Base-by-base conservation (phyloP, 1,140 invertebrate genomes). In the Sycophila sp. region DNA sequence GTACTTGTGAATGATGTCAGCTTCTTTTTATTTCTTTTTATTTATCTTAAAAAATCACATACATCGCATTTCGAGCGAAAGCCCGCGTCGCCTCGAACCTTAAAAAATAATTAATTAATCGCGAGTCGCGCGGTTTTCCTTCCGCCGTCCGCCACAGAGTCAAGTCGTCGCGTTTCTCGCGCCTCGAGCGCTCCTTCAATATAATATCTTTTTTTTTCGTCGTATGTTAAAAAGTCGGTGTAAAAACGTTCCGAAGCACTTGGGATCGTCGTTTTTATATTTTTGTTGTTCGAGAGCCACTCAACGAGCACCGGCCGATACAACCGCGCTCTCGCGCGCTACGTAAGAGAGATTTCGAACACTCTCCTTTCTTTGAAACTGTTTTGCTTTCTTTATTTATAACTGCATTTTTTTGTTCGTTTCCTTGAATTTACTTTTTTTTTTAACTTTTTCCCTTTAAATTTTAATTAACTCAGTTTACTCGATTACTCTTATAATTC, bases 391-490 rank as follows among this genome's bases (percentile, higher is more conserved):
- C 24, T 36, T 42, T 58, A 24, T n/a, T 38, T 13, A 7, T 59
- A 56, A 47, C 13, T 36, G n/a, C n/a, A n/a, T 47, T 58, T 51
- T 66, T 49, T 71, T 60, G 24, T 22, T 22, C 19, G 4, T 64
- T 34, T n/a, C n/a, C n/a, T 71, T 58, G 26, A 3, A 34, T 60
- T 53, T 55, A 73, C 42, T 17, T 74, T 77, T 76, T 72, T 76
- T 73, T 71, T 26, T 51, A n/a, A n/a, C n/a, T n/a, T n/a, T n/a
- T n/a, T n/a, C n/a, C n/a, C n/a, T n/a, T n/a, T n/a, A n/a, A n/a
- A n/a, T n/a, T n/a, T n/a, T n/a, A n/a, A n/a, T 63, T 76, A 67
- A 71, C 65, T 77, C 10, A 72, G 69, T 60, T 11, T 51, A 38
- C 15, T 60, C 42, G 26, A 15, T 62, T 26, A 42, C 22, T 60